phyloP scores from a whole-genome alignment of 2,113 vertebrate species.

The Rhadina sibilatrix region DNA sequence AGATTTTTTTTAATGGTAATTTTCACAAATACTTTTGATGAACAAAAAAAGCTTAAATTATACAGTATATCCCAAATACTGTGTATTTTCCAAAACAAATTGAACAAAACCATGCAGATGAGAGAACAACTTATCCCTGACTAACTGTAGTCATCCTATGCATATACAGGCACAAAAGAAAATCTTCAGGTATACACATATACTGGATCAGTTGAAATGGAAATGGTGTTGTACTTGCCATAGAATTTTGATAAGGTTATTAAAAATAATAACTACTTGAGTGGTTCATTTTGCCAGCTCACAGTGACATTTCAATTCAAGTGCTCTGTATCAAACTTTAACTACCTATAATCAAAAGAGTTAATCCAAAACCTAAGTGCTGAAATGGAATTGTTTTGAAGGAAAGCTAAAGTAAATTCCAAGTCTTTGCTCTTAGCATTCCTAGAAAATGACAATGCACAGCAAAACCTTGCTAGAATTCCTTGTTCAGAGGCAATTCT shows the following conservation, averaged over 20 bases:
- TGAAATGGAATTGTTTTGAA: not conserved
- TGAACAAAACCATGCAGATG: not conserved
- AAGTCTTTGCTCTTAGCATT: not conserved
- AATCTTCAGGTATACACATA: not conserved
- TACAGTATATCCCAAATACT: not conserved
- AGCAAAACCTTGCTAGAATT: not conserved
- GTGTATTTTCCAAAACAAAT: not conserved
- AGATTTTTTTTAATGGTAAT: not conserved
- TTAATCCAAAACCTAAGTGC: not conserved
- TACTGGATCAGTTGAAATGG: not conserved
- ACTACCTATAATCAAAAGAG: not conserved
- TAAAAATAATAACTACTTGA: not conserved
- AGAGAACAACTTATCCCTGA: not conserved
- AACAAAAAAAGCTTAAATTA: not conserved
- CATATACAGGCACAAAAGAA: not conserved
- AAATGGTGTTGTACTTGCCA: not conserved
- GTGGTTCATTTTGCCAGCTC: not conserved
- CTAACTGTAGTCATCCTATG: not conserved
- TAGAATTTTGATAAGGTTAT: not conserved
- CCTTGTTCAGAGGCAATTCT: not conserved
- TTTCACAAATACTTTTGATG: not conserved
- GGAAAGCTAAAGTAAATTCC: not conserved
- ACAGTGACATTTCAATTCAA: not conserved
- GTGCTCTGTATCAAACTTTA: not conserved
- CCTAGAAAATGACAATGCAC: not conserved